Conservation (phyloP, 2,888 invertebrate genomes). For the Melanchra persicariae region DNA sequence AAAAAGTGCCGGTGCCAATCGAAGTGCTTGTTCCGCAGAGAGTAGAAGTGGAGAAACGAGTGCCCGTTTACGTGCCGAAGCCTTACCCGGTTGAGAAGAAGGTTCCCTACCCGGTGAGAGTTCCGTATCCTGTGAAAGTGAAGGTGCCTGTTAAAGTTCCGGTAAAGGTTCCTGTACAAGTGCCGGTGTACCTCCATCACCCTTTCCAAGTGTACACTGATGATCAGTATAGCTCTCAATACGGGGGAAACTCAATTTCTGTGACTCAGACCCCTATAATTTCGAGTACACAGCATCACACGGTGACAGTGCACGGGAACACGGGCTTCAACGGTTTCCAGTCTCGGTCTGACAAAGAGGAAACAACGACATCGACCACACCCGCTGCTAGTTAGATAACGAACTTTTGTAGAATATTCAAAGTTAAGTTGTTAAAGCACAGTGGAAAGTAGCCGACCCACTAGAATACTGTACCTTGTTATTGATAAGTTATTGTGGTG, state of each 20-base stretch:
- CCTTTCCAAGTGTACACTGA: constrained; percentile 74
- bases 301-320: constrained; percentile 80
- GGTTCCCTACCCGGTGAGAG: constrained; percentile 84
- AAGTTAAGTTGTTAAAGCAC: constrained; percentile 49
- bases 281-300: constrained; percentile 67
- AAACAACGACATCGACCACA: constrained; percentile 63
- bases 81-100: constrained; percentile 83
- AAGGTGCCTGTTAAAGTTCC: constrained; percentile 75
- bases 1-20: constrained; percentile 82
- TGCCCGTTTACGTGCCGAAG: constrained; percentile 76
- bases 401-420: constrained; percentile 60
- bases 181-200: constrained; percentile 81
- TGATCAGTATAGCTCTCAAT: constrained; percentile 50
- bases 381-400: constrained; percentile 59
- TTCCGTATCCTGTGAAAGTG: constrained; percentile 83
- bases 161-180: constrained; percentile 79
- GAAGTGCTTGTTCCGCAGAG: constrained; percentile 78
- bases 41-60: constrained; percentile 75
- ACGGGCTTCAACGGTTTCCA: constrained; percentile 80
- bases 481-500: constrained; percentile 76
- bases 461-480: constrained; percentile 60
- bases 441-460: constrained; percentile 37
- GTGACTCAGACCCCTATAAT: constrained; percentile 46
- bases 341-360: constrained; percentile 78
- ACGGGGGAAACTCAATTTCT: constrained; percentile 16